Percentiles rank a stretch among this genome's conserved stretches.
phyloP scores from a whole-genome alignment of 2,888 invertebrate genomes.

The Slavum lentiscoides region DNA sequence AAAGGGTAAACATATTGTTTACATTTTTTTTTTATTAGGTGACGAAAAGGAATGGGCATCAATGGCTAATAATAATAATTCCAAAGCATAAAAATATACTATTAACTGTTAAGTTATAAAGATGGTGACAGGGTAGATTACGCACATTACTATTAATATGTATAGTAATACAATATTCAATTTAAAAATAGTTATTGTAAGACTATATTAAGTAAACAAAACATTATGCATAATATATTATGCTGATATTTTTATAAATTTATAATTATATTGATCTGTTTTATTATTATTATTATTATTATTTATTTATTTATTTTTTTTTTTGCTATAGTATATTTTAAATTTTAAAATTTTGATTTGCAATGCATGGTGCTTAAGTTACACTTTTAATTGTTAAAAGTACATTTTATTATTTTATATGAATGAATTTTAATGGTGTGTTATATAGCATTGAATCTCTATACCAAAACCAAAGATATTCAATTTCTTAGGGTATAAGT shows the following conservation, averaged over 20 bases:
- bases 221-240: constrained; percentile 3
- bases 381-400: constrained; percentile 16
- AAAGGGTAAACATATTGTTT: constrained; percentile 47
- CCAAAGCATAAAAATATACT: constrained; percentile 47
- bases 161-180: too few species aligned
- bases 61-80: constrained; percentile 54
- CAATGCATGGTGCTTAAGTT: constrained; percentile 43
- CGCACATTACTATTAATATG: constrained; percentile 29
- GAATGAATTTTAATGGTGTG: neutral
- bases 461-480: constrained; percentile 33
- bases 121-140: constrained; percentile 48
- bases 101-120: constrained; percentile 41
- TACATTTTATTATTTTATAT: constrained; percentile 20
- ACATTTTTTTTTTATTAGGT: constrained; percentile 54
- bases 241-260: constrained; percentile 12
- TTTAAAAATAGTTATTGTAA: neutral
- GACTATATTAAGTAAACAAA: neutral
- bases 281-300: constrained; percentile 31
- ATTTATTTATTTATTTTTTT: too few species aligned
- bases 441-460: constrained; percentile 34
- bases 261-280: constrained; percentile 10
- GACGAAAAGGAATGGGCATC: constrained; percentile 54
- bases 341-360: constrained; percentile 19
- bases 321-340: constrained; percentile 18
- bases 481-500: constrained; percentile 9